Conservation (phyloP, 2,888 invertebrate genomes). For the Ochropleura plecta region DNA sequence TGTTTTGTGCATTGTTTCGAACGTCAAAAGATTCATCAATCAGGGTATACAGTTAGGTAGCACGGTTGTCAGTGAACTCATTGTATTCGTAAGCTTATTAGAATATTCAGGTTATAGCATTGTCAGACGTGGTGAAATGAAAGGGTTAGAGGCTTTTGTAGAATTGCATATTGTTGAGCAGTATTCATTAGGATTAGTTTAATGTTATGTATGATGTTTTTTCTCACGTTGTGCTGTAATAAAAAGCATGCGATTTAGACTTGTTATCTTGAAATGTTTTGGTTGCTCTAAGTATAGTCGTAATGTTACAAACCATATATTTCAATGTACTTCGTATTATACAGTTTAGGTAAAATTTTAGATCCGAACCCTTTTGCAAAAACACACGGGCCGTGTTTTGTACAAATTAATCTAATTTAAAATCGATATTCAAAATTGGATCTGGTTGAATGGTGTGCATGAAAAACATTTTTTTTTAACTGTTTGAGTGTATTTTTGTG, state of each 20-base stretch:
- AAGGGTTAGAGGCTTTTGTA: conserved; percentile 53
- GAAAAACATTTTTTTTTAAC: neutral
- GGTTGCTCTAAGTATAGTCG: neutral
- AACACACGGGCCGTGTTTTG: conserved; percentile 41
- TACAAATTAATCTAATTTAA: conserved; percentile 56
- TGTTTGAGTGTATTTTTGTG: neutral
- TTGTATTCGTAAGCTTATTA: conserved; percentile 75
- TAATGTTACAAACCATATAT: neutral
- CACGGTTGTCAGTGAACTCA: conserved; percentile 70
- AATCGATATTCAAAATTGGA: conserved; percentile 29
- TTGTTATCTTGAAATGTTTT: conserved; percentile 18
- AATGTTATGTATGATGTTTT: conserved; percentile 59
- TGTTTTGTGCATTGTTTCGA: conserved; percentile 83
- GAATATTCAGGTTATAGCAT: conserved; percentile 70
- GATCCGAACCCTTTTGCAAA: conserved; percentile 5
- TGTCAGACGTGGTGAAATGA: conserved; percentile 59
- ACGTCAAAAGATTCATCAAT: conserved; percentile 85
- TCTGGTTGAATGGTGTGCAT: neutral
- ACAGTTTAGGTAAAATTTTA: neutral
- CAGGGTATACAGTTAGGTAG: conserved; percentile 77
- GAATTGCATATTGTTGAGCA: conserved; percentile 58
- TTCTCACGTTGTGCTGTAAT: conserved; percentile 55
- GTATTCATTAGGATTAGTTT: conserved; percentile 63
- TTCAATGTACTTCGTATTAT: neutral
- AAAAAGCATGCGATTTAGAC: conserved; percentile 7